These are phyloP conservation scores for Rosalia funebris DNA, from an alignment of 2,888 invertebrate species.

Conservation along the genomic window DNA sequence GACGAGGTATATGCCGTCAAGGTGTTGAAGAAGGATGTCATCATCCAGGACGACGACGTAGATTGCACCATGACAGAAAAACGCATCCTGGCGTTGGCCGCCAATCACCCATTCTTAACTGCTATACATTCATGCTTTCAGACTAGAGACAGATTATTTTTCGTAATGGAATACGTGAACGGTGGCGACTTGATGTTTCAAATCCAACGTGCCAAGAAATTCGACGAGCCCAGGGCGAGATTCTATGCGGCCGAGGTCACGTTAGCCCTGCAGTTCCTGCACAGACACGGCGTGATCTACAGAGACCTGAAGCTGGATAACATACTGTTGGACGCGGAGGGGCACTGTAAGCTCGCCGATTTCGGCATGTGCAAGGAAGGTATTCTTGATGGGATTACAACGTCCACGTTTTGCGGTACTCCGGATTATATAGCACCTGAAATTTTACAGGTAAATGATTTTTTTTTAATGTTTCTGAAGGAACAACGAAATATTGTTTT, in stretches of 20 bases:
- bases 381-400: slow-evolving; percentile 86
- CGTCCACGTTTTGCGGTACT: slow-evolving; percentile 99
- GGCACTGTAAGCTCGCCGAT: slow-evolving; percentile 93
- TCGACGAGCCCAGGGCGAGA: slow-evolving; percentile 94
- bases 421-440: slow-evolving; percentile 99
- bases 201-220: slow-evolving; percentile 97
- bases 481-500: too few relatives aligned
- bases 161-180: slow-evolving; percentile 99
- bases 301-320: slow-evolving; percentile 99
- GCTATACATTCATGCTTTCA: slow-evolving; percentile 98
- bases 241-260: slow-evolving; percentile 99
- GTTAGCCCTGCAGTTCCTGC: slow-evolving; percentile 95
- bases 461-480: too few relatives aligned
- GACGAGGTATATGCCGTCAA: slow-evolving; percentile 92
- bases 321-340: slow-evolving; percentile 95
- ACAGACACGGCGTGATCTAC: slow-evolving; percentile 96
- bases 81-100: slow-evolving; percentile 95
- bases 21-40: slow-evolving; percentile 96
- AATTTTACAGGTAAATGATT: slow-evolving; percentile 56
- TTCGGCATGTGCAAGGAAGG: slow-evolving; percentile 97
- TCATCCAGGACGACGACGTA: slow-evolving; percentile 98
- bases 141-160: slow-evolving; percentile 88
- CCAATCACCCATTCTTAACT: slow-evolving; percentile 97
- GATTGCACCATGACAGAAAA: slow-evolving; percentile 99
- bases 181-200: slow-evolving; percentile 99